phyloP scores from a whole-genome alignment of 2,888 invertebrate genomes.

The Epiblema foenella region DNA sequence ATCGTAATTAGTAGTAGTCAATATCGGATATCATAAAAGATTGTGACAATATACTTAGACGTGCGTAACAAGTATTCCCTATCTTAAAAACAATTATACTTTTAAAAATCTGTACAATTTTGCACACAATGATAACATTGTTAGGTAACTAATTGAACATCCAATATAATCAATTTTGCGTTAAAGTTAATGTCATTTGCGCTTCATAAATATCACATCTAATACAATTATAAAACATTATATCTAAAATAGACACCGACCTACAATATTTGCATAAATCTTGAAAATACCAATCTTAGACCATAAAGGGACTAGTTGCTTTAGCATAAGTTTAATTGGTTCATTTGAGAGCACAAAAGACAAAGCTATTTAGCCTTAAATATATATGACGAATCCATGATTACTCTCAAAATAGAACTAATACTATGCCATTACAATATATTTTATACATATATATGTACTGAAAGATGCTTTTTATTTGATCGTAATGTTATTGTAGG shows the following conservation, averaged over 20 bases:
- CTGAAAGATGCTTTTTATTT: background rate
- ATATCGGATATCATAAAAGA: conserved; percentile 2
- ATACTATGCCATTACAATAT: background rate
- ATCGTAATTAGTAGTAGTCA: background rate
- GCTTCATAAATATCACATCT: conserved; percentile 44
- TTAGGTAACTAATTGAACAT: background rate
- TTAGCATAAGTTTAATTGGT: conserved; percentile 21
- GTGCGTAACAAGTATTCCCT: background rate
- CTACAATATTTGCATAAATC: conserved; percentile 30
- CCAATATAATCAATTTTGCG: conserved; percentile 12
- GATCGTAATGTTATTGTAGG: no score
- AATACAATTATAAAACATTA: conserved; percentile 51
- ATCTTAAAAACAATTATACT: background rate
- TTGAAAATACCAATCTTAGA: conserved; percentile 8
- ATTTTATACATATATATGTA: background rate
- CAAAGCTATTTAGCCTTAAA: background rate
- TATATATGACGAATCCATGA: background rate
- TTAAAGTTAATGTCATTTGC: conserved; percentile 44
- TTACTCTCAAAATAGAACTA: background rate
- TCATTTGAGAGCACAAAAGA: background rate
- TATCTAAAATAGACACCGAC: conserved; percentile 64
- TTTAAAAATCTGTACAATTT: background rate
- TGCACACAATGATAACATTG: conserved; percentile 1
- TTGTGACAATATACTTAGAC: background rate
- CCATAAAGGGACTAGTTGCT: background rate